A percentile compares a stretch with the other conserved stretches of the same genome.
phyloP scores from a whole-genome alignment of 2,797 vertebrate genomes.

The Pyrocephalus nanus region DNA sequence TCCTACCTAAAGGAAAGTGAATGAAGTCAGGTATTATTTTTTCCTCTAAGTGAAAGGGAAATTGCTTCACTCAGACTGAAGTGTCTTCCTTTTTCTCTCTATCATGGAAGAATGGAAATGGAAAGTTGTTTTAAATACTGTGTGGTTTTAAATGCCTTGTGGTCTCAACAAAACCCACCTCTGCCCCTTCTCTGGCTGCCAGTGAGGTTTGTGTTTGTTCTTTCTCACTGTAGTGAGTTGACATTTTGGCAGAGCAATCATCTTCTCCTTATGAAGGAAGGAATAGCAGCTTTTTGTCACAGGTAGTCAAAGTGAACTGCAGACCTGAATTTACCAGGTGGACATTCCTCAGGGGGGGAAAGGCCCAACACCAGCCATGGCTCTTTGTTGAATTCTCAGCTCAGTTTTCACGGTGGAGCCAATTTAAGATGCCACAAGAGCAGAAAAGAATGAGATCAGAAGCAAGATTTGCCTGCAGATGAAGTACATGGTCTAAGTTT shows the following conservation, averaged over 20 bases:
- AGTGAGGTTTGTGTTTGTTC: background rate
- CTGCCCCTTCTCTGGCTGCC: background rate
- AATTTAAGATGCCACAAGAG: background rate
- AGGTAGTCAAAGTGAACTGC: too few species aligned
- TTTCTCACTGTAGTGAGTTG: background rate
- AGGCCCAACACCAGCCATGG: background rate
- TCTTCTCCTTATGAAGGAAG: background rate
- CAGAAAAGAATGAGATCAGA: background rate
- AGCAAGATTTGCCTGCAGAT: background rate
- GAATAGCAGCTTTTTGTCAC: background rate
- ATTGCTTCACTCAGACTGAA: background rate
- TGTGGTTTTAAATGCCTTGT: background rate
- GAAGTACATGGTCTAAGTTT: background rate
- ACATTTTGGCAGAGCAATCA: background rate
- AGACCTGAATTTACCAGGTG: background rate
- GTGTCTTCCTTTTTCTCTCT: background rate
- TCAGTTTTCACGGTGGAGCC: background rate
- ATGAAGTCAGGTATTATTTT: background rate
- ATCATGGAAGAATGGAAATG: background rate
- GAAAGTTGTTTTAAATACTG: background rate
- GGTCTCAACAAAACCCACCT: background rate
- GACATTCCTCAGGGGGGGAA: background rate
- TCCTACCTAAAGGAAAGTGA: background rate
- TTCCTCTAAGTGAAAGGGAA: background rate
- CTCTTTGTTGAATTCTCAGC: background rate